phyloP scores from a whole-genome alignment of 2,888 invertebrate genomes.

The Pilophorus perplexus region DNA sequence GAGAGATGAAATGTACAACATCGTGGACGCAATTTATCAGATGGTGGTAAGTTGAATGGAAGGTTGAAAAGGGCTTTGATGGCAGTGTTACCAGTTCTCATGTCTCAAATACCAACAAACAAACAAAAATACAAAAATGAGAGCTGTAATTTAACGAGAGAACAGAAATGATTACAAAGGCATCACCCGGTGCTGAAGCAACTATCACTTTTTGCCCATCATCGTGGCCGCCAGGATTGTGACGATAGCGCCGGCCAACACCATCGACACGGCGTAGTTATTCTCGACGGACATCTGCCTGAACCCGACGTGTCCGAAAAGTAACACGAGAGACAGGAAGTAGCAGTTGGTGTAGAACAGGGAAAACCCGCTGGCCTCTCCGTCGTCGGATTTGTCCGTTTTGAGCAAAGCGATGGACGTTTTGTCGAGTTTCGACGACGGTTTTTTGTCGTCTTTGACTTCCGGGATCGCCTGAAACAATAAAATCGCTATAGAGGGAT shows the following conservation, averaged over 20 bases:
- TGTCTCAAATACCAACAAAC: too few species aligned
- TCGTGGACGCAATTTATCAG: conserved; percentile 95
- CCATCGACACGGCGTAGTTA: conserved; percentile 27
- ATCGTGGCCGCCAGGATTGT: conserved; percentile 4
- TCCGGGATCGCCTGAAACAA: neutral
- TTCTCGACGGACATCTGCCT: conserved; percentile 9
- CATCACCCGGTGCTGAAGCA: too few species aligned
- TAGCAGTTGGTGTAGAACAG: conserved; percentile 30
- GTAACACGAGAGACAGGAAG: conserved; percentile 21
- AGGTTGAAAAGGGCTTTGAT: neutral
- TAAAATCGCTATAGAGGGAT: neutral
- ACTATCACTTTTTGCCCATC: too few species aligned
- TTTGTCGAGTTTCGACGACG: neutral
- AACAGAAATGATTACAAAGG: too few species aligned
- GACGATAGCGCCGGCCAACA: conserved; percentile 12
- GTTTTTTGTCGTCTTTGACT: neutral
- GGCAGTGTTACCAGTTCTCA: too few species aligned
- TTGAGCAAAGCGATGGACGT: neutral
- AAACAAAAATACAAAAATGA: too few species aligned
- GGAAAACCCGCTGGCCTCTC: conserved; percentile 21
- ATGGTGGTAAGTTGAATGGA: conserved; percentile 74
- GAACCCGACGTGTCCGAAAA: conserved; percentile 24
- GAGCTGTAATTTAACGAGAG: too few species aligned
- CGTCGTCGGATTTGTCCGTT: neutral
- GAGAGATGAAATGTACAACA: conserved; percentile 93